These are phyloP conservation scores for Drosophila melanosoma DNA, from an alignment of 2,888 invertebrate species.

Conservation along the genomic window DNA sequence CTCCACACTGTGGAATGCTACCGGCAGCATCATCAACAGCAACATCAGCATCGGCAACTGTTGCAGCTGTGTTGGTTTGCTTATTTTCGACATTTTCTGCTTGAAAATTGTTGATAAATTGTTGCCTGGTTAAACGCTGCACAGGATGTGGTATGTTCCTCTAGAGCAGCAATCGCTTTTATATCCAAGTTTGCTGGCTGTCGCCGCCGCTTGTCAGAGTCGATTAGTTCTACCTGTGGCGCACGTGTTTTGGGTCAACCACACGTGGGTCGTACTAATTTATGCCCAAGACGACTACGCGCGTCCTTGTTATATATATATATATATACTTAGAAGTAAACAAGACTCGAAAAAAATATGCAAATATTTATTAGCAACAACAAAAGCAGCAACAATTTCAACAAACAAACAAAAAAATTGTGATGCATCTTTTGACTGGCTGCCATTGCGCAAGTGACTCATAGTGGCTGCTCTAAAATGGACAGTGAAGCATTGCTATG, in stretches of 20 bases:
- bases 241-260: conserved; percentile 45
- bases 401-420: conserved; percentile 75
- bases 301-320: no score
- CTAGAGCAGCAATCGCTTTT: conserved; percentile 48
- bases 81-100: conserved; percentile 24
- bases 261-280: conserved; percentile 34
- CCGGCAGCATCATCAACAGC: conserved; percentile 40
- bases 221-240: conserved; percentile 45
- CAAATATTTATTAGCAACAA: conserved; percentile 6
- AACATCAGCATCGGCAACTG: conserved; percentile 18
- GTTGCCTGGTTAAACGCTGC: conserved; percentile 38
- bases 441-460: conserved; percentile 65
- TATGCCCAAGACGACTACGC: conserved; percentile 18
- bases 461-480: conserved; percentile 27
- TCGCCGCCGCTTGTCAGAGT: conserved; percentile 44
- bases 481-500: conserved; percentile 40
- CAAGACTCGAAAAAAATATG: background rate
- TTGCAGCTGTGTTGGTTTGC: conserved; percentile 30
- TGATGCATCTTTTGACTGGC: conserved; percentile 73
- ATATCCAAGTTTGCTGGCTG: conserved; percentile 37
- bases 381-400: conserved; percentile 43
- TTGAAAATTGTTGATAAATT: conserved; percentile 19
- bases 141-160: conserved; percentile 56
- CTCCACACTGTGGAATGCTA: conserved; percentile 18
- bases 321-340: conserved; percentile 1